A percentile compares a stretch with the other conserved stretches of the same genome.
These are phyloP conservation scores for Poeciliopsis turrubarensis DNA, from an alignment of 2,113 vertebrate species.

Conservation along the genomic window DNA sequence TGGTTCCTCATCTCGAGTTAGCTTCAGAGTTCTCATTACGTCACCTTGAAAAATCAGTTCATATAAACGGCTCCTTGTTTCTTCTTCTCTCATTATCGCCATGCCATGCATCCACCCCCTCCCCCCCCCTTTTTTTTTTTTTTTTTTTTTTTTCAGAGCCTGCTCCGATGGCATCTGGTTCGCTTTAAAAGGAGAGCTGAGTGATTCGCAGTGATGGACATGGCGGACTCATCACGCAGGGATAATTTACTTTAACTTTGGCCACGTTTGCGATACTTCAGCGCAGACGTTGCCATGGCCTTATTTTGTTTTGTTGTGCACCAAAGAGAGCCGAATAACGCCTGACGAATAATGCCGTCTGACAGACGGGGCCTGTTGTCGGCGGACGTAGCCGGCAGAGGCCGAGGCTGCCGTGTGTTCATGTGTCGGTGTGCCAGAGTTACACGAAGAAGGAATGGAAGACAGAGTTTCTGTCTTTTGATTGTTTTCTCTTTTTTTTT, in stretches of 20 bases:
- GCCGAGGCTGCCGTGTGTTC: constrained; percentile 20
- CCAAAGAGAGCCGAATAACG: constrained; percentile 50
- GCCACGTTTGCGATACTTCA: constrained; percentile 59
- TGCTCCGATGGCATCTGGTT: constrained; percentile 74
- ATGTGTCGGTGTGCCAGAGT: constrained; percentile 17
- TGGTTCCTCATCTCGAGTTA: background rate
- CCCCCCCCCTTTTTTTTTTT: too few relatives aligned
- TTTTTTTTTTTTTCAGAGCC: constrained; percentile 10
- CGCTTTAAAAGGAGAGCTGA: constrained; percentile 67
- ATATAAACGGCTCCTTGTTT: constrained; percentile 36
- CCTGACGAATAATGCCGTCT: constrained; percentile 56
- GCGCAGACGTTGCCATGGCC: constrained; percentile 66
- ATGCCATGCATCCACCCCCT: constrained; percentile 41
- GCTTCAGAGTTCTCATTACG: constrained; percentile 10
- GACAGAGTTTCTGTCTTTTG: constrained; percentile 34
- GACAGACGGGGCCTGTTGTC: constrained; percentile 66
- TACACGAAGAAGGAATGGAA: constrained; percentile 43
- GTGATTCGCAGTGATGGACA: constrained; percentile 66
- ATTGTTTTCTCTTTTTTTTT: constrained; percentile 48
- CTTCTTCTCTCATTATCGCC: constrained; percentile 60
- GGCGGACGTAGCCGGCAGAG: constrained; percentile 59
- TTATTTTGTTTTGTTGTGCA: constrained; percentile 72
- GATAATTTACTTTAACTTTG: constrained; percentile 70
- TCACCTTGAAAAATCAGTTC: constrained; percentile 18
- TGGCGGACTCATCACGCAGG: constrained; percentile 70